These are phyloP conservation scores for Apostichopus californicus DNA, from an alignment of 35 echinoderm and acorn worm genomes.

Conservation along the genomic window DNA sequence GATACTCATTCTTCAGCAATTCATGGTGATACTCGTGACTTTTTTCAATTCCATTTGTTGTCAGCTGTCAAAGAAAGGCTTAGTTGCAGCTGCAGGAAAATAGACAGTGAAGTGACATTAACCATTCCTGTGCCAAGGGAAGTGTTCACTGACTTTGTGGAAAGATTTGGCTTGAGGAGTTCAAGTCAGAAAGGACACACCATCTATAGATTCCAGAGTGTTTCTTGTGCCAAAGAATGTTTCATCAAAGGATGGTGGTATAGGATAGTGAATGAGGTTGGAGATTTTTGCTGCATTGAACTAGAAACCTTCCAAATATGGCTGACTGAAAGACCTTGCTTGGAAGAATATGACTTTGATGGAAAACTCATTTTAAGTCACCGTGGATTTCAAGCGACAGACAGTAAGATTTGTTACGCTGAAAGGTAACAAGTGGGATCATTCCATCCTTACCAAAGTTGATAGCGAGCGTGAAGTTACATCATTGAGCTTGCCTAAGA, in stretches of 20 bases:
- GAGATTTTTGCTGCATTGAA: constrained; percentile 6
- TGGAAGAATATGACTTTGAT: neutral
- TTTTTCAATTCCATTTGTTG: neutral
- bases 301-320: neutral
- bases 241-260: neutral
- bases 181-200: neutral
- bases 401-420: neutral
- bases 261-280: neutral
- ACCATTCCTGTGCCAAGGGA: neutral
- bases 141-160: neutral
- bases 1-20: neutral
- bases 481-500: no score
- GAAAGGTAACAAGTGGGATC: neutral
- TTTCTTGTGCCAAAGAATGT: neutral
- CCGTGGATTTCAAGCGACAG: neutral
- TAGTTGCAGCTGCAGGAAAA: neutral
- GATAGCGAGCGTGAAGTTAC: no score
- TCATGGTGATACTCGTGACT: neutral
- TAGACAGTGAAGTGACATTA: neutral
- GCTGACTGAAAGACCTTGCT: neutral
- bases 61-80: constrained; percentile 3
- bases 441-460: no score
- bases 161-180: neutral
- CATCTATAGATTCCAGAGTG: neutral
- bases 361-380: neutral